Conservation (phyloP, 2,888 invertebrate species). For the Amphiduros pacificus region DNA sequence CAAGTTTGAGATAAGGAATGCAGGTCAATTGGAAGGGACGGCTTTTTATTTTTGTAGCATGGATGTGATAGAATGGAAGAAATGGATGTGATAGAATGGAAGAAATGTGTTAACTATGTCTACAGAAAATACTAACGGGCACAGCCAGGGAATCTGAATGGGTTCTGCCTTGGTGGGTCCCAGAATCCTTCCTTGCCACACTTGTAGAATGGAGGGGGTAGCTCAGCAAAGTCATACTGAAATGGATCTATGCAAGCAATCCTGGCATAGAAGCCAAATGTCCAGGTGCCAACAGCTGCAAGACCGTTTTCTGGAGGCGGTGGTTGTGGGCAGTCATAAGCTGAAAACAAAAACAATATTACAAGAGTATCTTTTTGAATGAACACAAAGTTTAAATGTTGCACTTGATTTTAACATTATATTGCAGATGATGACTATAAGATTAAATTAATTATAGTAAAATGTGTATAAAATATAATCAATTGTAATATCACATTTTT, state of each 20-base stretch:
- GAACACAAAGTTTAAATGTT: no score
- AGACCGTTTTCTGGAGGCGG: conserved; percentile 35
- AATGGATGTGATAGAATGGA: no score
- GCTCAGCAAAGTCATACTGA: conserved; percentile 74
- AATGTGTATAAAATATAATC: not conserved
- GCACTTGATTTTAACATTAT: no score
- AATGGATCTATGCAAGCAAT: conserved; percentile 53
- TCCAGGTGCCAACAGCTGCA: conserved; percentile 33
- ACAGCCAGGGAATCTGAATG: conserved; percentile 43
- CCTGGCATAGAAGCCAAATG: conserved; percentile 35
- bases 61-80: no score
- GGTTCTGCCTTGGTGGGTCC: conserved; percentile 60
- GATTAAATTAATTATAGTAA: no score
- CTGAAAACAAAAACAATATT: conserved; percentile 34
- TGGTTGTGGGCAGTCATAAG: conserved; percentile 39
- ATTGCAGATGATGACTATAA: no score
- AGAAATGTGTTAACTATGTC: not conserved
- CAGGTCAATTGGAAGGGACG: no score
- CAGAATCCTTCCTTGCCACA: conserved; percentile 98
- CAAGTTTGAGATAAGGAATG: no score
- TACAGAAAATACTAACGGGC: conserved; percentile 35
- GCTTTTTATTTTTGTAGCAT: no score
- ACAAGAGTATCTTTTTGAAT: no score
- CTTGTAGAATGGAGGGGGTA: conserved; percentile 94
- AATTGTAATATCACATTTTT: not conserved